phyloP scores from a whole-genome alignment of 2,888 invertebrate genomes.

The Schrankia costaestrigalis region DNA sequence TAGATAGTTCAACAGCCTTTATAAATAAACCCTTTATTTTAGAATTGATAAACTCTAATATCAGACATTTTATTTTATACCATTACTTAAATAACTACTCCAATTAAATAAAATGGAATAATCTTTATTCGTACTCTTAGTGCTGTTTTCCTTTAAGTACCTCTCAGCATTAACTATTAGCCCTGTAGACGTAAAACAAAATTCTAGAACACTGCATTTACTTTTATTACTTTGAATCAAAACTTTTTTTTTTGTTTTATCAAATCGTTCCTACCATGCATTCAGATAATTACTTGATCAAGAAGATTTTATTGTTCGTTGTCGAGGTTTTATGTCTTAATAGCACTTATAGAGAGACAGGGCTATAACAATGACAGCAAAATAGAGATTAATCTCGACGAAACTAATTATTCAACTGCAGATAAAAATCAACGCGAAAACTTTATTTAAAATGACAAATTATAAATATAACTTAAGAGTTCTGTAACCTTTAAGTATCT shows the following conservation, averaged over 20 bases:
- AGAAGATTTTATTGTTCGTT: not conserved
- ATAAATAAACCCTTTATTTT: too few relatives aligned
- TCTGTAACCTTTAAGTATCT: slow-evolving; percentile 61
- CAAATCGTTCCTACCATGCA: slow-evolving; percentile 23
- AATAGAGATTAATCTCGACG: slow-evolving; percentile 28
- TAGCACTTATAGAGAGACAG: slow-evolving; percentile 23
- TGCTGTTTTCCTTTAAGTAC: slow-evolving; percentile 9
- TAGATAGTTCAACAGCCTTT: too few relatives aligned
- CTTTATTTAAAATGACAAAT: slow-evolving; percentile 53
- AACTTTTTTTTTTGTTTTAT: slow-evolving; percentile 20
- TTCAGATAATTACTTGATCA: slow-evolving; percentile 22
- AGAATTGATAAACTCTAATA: too few relatives aligned
- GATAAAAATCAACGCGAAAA: slow-evolving; percentile 41
- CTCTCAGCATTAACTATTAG: slow-evolving; percentile 25
- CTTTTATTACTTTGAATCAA: slow-evolving; percentile 25
- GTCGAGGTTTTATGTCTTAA: slow-evolving; percentile 28
- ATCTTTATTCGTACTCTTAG: slow-evolving; percentile 2
- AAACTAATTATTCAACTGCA: slow-evolving; percentile 23
- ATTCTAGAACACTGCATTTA: slow-evolving; percentile 26
- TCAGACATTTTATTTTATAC: too few relatives aligned
- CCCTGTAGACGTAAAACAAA: slow-evolving; percentile 22
- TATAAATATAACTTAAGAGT: slow-evolving; percentile 54
- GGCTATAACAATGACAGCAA: slow-evolving; percentile 27
- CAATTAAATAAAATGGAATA: slow-evolving; percentile 11
- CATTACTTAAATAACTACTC: too few relatives aligned